Evolutionary conservation across 2,797 vertebrate species (phyloP), one percentile per base, ranked within the genome.

Genomic region (Labroides dimidiatus): DNA sequence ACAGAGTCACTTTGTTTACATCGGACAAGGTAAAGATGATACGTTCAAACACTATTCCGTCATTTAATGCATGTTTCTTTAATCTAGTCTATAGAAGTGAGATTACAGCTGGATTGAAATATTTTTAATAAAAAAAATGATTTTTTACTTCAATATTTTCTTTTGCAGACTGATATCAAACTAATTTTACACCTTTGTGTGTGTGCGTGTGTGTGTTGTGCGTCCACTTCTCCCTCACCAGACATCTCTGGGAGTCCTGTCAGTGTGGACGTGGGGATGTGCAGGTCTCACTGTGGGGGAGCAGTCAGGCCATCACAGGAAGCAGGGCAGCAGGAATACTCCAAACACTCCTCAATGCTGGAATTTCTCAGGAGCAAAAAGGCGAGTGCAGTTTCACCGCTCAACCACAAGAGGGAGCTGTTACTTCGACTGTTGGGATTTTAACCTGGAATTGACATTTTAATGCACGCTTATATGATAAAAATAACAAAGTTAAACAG

Each of bases 301-400:
- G 17, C 82, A 36, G 71, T 72, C 51, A 48, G 9, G 43, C 21
- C 81, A 0, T n/a, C 71, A 0, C 74, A 78, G 13, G 84, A 88
- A 41, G 71, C 85, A 1, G 48, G 74, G 4, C 74, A 91, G 53
- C 89, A 78, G 27, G 92, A 90, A 6, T 84, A 92, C 69, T 77
- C 90, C 23, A 94, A 91, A 66, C 87, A 92, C 44, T 78, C 89
- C 42, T 95, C 94, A 6, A 86, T 94, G 93, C 85, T 94, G 15
- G 87, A 94, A 27, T 95, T 94, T 68, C 92, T 95, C 48, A 88
- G 75, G 76, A 94, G 84, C 85, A 95, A 94, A 85, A 95, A 93
- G 87, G 94, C 96, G 80, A 81, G 82, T 64, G 48, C 10, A 14
- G 39, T 20, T 81, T 59, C 37, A 21, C 10, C 3, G 1, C 1